Evolutionary conservation across 1,140 invertebrate genomes (phyloP).

Genomic region (Alviniconcha marisindica): DNA sequence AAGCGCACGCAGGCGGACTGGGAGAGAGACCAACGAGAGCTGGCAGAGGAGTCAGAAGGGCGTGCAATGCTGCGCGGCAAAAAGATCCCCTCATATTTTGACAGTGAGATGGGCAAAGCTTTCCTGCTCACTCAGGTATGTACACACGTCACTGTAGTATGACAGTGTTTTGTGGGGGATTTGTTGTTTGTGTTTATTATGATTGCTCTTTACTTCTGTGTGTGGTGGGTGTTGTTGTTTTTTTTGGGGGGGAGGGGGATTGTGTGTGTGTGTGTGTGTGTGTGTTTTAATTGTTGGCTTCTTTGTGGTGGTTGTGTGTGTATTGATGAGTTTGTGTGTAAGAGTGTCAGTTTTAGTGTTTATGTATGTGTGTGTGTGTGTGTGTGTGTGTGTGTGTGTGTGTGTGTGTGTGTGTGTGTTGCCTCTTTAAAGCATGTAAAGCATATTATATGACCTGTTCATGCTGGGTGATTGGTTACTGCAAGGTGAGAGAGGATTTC

Average conservation of each 20-base stretch:
- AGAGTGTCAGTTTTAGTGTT: not conserved
- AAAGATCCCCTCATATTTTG: conserved; percentile 73
- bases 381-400: not conserved
- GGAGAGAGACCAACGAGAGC: conserved; percentile 69
- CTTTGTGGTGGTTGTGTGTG: not conserved
- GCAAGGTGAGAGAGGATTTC: too few relatives aligned
- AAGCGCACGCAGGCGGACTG: conserved; percentile 69
- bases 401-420: too few relatives aligned
- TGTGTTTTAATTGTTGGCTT: not conserved
- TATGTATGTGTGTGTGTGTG: conserved; percentile 4
- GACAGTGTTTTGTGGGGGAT: not conserved
- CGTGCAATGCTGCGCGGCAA: conserved; percentile 62
- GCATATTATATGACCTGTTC: too few relatives aligned
- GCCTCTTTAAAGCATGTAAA: too few relatives aligned
- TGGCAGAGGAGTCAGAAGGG: conserved; percentile 63
- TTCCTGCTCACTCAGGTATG: conserved; percentile 67
- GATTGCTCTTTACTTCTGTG: too few relatives aligned
- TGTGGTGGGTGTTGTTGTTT: not conserved
- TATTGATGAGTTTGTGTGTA: not conserved
- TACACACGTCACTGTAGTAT: not conserved
- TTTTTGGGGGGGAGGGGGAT: not conserved
- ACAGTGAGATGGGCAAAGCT: conserved; percentile 73
- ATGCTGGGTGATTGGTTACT: too few relatives aligned
- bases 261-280: not conserved
- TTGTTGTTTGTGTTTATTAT: too few relatives aligned